A percentile compares a stretch with the other conserved stretches of the same genome.
These are phyloP conservation scores for Mya arenaria DNA, from an alignment of 1,140 invertebrate species.

Conservation along the genomic window DNA sequence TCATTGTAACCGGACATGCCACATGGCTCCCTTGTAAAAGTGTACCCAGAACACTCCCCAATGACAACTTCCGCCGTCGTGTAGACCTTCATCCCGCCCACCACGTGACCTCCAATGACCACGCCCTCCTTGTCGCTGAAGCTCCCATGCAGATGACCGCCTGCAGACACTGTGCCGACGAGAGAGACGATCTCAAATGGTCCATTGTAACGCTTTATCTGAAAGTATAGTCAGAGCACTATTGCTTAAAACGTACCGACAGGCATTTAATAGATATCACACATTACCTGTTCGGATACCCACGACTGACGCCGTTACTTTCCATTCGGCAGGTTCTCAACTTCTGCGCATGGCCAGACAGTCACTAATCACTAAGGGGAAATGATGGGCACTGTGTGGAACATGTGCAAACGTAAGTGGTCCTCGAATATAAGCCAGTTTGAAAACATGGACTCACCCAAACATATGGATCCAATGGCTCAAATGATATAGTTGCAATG, in stretches of 20 bases:
- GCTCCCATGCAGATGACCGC: slow-evolving; percentile 81
- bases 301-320: not conserved
- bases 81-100: slow-evolving; percentile 80
- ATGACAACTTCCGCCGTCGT: slow-evolving; percentile 82
- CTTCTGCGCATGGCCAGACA: not conserved
- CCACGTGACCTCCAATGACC: slow-evolving; percentile 81
- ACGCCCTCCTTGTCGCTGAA: slow-evolving; percentile 78
- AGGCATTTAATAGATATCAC: not conserved
- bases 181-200: slow-evolving; percentile 81
- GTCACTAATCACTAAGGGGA: not conserved
- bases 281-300: not conserved
- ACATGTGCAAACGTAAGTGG: not conserved
- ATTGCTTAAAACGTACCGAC: not conserved
- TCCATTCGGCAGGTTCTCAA: not conserved
- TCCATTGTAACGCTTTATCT: slow-evolving; percentile 72
- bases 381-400: not conserved
- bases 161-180: slow-evolving; percentile 80
- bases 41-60: slow-evolving; percentile 73
- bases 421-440: too few species aligned
- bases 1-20: slow-evolving; percentile 78
- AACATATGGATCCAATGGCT: too few species aligned
- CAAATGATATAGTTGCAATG: too few species aligned
- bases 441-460: too few species aligned
- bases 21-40: slow-evolving; percentile 76
- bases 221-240: slow-evolving; percentile 30